Conservation (phyloP, 2,797 vertebrate genomes). For the Clarias pachynema region DNA sequence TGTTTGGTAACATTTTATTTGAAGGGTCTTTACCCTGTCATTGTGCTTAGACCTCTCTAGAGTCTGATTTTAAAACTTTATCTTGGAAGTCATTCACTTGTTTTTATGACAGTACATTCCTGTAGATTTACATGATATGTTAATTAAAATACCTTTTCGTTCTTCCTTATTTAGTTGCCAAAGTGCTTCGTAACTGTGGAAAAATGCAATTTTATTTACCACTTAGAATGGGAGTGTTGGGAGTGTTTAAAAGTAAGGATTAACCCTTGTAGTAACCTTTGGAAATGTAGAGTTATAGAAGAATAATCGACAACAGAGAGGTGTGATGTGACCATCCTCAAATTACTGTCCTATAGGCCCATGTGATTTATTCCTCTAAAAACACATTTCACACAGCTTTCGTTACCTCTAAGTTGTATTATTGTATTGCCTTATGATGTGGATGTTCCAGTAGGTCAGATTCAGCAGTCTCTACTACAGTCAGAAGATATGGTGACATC, state of each 20-base stretch:
- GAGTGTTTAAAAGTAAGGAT: not conserved
- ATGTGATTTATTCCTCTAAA: not conserved
- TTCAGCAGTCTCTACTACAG: too few species aligned
- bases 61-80: not conserved
- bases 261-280: not conserved
- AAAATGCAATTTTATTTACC: not conserved
- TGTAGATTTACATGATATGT: not conserved
- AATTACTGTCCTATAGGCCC: not conserved
- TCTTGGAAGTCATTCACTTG: not conserved
- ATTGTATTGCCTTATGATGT: too few species aligned
- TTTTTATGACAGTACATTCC: too few species aligned
- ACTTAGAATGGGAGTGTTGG: not conserved
- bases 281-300: not conserved
- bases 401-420: too few species aligned
- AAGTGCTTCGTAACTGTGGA: not conserved
- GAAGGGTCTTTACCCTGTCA: not conserved
- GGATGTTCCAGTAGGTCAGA: too few species aligned
- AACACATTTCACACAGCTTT: not conserved
- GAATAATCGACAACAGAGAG: not conserved
- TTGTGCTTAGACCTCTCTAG: not conserved
- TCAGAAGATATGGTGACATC: too few species aligned
- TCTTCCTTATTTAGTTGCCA: not conserved
- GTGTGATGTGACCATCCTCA: not conserved
- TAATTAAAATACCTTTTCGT: not conserved
- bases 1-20: slow-evolving; percentile 1